These are phyloP conservation scores for Dusona sp. DNA, from an alignment of 2,888 invertebrate species.

Conservation along the genomic window DNA sequence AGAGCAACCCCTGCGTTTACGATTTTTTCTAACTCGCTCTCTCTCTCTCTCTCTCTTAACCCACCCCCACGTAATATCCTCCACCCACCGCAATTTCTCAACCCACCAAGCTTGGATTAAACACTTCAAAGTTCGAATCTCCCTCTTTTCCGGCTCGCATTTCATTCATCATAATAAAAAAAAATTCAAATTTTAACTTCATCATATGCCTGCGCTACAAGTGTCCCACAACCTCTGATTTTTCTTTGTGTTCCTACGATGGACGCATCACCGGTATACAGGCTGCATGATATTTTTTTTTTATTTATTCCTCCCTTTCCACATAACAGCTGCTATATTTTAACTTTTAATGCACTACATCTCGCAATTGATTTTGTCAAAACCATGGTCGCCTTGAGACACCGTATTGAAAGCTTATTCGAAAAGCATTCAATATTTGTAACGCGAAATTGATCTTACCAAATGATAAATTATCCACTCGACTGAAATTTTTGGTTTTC, in stretches of 20 bases:
- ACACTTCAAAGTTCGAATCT: constrained; percentile 65
- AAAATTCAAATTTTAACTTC: constrained; percentile 2
- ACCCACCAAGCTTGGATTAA: constrained; percentile 59
- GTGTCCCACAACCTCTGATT: constrained; percentile 57
- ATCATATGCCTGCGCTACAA: constrained; percentile 62
- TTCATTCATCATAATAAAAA: constrained; percentile 63
- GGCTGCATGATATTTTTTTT: constrained; percentile 46
- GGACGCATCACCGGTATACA: constrained; percentile 21
- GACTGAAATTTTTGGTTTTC: not conserved
- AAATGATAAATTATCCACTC: not conserved
- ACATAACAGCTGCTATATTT: constrained; percentile 33
- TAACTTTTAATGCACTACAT: constrained; percentile 4
- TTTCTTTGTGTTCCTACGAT: constrained; percentile 44
- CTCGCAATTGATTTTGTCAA: not conserved
- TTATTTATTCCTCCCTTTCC: constrained; percentile 48
- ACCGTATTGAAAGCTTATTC: not conserved
- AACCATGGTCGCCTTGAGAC: not conserved
- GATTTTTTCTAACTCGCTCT: constrained; percentile 45
- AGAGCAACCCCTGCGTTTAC: constrained; percentile 64
- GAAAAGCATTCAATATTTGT: not conserved
- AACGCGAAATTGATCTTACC: not conserved
- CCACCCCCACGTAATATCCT: constrained; percentile 54
- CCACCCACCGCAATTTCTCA: constrained; percentile 51
- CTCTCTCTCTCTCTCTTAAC: constrained; percentile 32
- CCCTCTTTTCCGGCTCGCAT: constrained; percentile 63